These are phyloP conservation scores for Trichogramma pretiosum DNA, from an alignment of 1,140 invertebrate species.

Conservation along the genomic window DNA sequence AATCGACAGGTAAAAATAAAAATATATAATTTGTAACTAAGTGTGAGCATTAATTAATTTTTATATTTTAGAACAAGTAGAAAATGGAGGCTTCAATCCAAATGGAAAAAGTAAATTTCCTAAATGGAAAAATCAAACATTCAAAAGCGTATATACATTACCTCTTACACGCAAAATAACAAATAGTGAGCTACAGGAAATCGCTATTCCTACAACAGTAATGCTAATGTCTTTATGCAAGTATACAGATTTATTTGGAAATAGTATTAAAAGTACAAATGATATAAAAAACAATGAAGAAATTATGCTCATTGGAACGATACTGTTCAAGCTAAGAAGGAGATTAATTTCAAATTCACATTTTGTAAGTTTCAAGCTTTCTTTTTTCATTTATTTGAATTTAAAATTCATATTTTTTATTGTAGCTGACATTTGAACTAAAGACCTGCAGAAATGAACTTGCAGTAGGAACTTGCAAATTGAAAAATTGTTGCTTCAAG, in stretches of 20 bases:
- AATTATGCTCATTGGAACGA: constrained; percentile 42
- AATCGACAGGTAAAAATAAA: constrained; percentile 23
- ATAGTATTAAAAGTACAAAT: constrained; percentile 18
- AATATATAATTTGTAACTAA: neutral
- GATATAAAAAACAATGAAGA: constrained; percentile 17
- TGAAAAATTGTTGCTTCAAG: neutral
- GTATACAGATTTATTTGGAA: constrained; percentile 49
- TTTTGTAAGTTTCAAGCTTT: neutral
- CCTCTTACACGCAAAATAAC: neutral
- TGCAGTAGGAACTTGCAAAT: no score
- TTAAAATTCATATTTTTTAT: neutral
- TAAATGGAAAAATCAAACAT: neutral
- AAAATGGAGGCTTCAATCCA: neutral
- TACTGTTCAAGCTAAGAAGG: constrained; percentile 31
- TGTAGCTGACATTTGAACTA: neutral
- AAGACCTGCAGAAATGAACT: neutral
- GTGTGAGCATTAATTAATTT: neutral
- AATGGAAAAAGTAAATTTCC: neutral
- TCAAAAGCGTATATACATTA: neutral
- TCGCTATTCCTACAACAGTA: constrained; percentile 62
- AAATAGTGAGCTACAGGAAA: constrained; percentile 50
- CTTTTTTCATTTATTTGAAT: neutral
- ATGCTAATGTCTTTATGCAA: constrained; percentile 57
- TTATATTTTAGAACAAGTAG: neutral
- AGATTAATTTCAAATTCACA: neutral